Evolutionary conservation across 2,797 vertebrate species (phyloP), one percentile per base, ranked within the genome.

Genomic region (Cheirogaleus major): DNA sequence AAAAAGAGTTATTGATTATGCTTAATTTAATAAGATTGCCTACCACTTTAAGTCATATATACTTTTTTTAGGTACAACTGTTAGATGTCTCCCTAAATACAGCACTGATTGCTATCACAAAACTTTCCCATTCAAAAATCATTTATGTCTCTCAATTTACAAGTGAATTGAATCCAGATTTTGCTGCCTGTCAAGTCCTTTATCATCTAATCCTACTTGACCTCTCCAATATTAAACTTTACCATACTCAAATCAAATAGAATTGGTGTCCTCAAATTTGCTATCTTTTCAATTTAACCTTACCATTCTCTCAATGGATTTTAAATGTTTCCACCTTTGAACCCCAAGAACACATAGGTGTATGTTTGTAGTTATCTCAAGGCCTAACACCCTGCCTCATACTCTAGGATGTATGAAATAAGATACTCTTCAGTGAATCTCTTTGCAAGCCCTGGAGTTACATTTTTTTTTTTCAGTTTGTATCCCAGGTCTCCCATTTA

Each of bases 101-200:
- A 76, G 22, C 2, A 55, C 18, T 88, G 7, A 57, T 78, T 52
- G 17, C 65, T 73, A 50, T 90, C 50, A 45, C 4, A 70, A 6
- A 57, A 63, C 4, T 61, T 91, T 85, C 41, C 27, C 17, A 61
- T 89, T 97, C 38, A 70, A 82, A 91, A 88, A 45, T 72, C 41
- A 38, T 70, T 85, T 91, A 30, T 59, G 7, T 75, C 30, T 81
- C 52, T 93, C 45, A 63, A 14, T 91, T 82, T 80, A 55, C 93
- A 95, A 82, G 23, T 18, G 65, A 75, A 70, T 57, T 92, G 61
- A 96, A 91, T 95, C 63, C 70, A 94, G 73, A 52, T 76, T 94
- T 89, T 6, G 0, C 50, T 79, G n/a, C 50, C 75, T 95, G 23
- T 89, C 70, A 92, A 79, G 32, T 55, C 48, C 41, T 96, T 95